Conservation (phyloP, 2,888 invertebrate species). For the Leucophenga maculata region DNA sequence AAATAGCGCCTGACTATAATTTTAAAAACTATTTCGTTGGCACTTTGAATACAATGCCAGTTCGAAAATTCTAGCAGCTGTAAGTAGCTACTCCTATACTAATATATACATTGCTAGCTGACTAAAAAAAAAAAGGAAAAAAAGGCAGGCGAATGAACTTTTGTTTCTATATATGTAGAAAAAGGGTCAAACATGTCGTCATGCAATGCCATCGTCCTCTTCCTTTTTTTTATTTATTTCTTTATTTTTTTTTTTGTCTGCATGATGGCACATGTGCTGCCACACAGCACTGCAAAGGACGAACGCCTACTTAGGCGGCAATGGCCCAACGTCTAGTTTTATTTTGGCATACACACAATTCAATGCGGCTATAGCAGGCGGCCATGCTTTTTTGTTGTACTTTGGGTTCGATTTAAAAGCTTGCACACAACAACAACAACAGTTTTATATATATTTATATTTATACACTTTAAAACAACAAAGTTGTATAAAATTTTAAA, state of each 20-base stretch:
- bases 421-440: no score
- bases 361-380: no score
- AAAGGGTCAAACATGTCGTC: constrained; percentile 23
- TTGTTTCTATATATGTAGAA: background rate
- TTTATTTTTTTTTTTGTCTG: no score
- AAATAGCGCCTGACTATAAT: constrained; percentile 12
- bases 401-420: no score
- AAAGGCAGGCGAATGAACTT: constrained; percentile 22
- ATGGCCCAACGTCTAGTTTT: no score
- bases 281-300: background rate
- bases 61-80: background rate
- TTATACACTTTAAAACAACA: background rate
- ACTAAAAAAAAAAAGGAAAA: constrained; percentile 7
- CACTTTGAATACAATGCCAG: background rate
- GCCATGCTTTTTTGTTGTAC: no score
- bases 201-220: background rate
- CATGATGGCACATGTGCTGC: background rate
- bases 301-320: no score
- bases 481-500: background rate
- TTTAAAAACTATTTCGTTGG: background rate
- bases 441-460: no score
- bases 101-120: constrained; percentile 30
- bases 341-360: no score
- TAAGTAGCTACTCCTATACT: background rate
- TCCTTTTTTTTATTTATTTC: no score